These are phyloP conservation scores for Acronicta psi DNA, from an alignment of 2,888 invertebrate species.

Conservation along the genomic window DNA sequence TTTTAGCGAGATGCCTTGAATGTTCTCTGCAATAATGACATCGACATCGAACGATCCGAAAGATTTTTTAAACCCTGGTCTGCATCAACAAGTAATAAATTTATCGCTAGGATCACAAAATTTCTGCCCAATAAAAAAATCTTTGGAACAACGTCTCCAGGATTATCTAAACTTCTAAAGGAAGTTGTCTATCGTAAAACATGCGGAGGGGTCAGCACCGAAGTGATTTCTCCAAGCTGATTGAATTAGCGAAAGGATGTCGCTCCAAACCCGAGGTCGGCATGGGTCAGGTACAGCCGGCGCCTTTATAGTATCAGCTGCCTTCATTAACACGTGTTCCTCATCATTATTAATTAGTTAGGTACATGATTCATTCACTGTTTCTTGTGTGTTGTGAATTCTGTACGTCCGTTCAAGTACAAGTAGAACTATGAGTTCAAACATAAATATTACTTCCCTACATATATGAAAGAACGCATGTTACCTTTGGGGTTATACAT, in stretches of 20 bases:
- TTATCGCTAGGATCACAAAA: neutral
- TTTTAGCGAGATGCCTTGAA: too few species aligned
- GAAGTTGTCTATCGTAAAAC: conserved; percentile 59
- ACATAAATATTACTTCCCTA: too few species aligned
- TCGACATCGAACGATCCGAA: neutral
- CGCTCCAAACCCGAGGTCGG: conserved; percentile 61
- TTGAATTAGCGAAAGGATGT: conserved; percentile 81
- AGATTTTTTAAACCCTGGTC: neutral
- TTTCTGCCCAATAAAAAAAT: conserved; percentile 1
- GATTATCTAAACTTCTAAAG: conserved; percentile 49
- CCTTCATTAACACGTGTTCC: conserved; percentile 69
- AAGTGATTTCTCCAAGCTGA: conserved; percentile 69
- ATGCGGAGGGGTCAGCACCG: conserved; percentile 51
- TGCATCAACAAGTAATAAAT: neutral
- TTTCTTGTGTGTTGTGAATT: too few species aligned
- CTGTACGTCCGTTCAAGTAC: conserved; percentile 8
- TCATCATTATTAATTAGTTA: conserved; percentile 47
- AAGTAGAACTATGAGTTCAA: neutral
- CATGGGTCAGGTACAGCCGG: conserved; percentile 71
- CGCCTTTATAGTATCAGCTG: conserved; percentile 73
- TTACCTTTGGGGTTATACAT: too few species aligned
- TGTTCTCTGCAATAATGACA: too few species aligned
- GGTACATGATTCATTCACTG: conserved; percentile 63
- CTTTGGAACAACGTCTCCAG: conserved; percentile 16
- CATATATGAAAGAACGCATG: too few species aligned